Evolutionary conservation across 2,888 invertebrate genomes (phyloP).

Genomic region (Amphipoea lucens): DNA sequence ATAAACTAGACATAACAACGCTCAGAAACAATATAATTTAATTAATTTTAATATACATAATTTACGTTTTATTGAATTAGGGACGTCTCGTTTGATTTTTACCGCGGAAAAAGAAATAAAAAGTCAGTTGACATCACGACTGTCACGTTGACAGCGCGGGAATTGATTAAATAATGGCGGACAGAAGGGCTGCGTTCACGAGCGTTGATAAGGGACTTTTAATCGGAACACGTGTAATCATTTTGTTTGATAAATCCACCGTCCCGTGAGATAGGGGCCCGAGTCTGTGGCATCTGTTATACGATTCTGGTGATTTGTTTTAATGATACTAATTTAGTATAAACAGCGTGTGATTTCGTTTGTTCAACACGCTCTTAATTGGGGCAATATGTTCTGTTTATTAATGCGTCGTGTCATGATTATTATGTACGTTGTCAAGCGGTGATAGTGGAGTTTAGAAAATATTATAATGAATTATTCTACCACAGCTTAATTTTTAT

Average conservation of each 20-base stretch:
- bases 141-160: constrained; percentile 79
- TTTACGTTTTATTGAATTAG: constrained; percentile 19
- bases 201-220: constrained; percentile 83
- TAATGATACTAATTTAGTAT: constrained; percentile 82
- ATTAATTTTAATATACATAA: constrained; percentile 9
- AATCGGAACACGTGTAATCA: constrained; percentile 87
- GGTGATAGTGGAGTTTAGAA: constrained; percentile 12
- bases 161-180: constrained; percentile 77
- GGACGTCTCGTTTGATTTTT: constrained; percentile 2
- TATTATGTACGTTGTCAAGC: constrained; percentile 35
- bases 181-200: constrained; percentile 76
- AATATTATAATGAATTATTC: background rate
- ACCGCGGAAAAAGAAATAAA: constrained; percentile 32
- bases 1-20: constrained; percentile 33
- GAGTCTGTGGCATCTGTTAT: constrained; percentile 74
- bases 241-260: constrained; percentile 83
- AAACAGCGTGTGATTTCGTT: constrained; percentile 80
- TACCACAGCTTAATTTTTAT: background rate
- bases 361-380: constrained; percentile 78
- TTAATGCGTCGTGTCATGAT: constrained; percentile 54
- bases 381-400: constrained; percentile 76
- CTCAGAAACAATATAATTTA: constrained; percentile 35
- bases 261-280: constrained; percentile 73
- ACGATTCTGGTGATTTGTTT: constrained; percentile 83
- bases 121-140: constrained; percentile 68